phyloP scores from a whole-genome alignment of 1,140 invertebrate species.

The Apolygus lucorum region DNA sequence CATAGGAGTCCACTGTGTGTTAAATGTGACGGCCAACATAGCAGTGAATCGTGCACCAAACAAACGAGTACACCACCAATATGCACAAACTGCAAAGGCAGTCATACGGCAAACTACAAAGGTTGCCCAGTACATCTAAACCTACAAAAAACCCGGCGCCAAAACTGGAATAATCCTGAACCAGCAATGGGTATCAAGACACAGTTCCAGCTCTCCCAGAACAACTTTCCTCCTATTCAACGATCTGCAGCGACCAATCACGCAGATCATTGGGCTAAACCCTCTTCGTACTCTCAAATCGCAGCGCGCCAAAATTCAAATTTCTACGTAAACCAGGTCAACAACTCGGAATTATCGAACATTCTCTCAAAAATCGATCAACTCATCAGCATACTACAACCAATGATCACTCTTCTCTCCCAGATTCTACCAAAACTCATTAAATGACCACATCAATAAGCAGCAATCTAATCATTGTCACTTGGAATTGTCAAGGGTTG shows the following conservation, averaged over 20 bases:
- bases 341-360: background rate
- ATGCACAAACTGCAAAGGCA: too few relatives aligned
- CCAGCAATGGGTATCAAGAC: background rate
- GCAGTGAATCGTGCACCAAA: background rate
- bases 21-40: too few relatives aligned
- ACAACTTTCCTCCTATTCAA: background rate
- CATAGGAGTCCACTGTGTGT: background rate
- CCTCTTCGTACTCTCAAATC: background rate
- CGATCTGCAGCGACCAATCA: background rate
- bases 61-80: too few relatives aligned
- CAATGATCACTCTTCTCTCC: background rate
- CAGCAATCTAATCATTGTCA: conserved; percentile 4
- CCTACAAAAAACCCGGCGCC: too few relatives aligned
- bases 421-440: conserved; percentile 5
- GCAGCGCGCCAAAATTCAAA: background rate
- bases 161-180: background rate
- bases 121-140: background rate
- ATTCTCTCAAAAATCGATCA: conserved; percentile 9
- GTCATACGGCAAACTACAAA: too few relatives aligned
- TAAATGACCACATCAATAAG: too few relatives aligned
- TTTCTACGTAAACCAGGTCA: background rate
- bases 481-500: background rate
- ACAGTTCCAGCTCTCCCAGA: background rate
- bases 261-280: background rate
- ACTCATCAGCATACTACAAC: conserved; percentile 3